Evolutionary conservation across 2,113 vertebrate genomes (phyloP).

Genomic region (Donacobius atricapilla): DNA sequence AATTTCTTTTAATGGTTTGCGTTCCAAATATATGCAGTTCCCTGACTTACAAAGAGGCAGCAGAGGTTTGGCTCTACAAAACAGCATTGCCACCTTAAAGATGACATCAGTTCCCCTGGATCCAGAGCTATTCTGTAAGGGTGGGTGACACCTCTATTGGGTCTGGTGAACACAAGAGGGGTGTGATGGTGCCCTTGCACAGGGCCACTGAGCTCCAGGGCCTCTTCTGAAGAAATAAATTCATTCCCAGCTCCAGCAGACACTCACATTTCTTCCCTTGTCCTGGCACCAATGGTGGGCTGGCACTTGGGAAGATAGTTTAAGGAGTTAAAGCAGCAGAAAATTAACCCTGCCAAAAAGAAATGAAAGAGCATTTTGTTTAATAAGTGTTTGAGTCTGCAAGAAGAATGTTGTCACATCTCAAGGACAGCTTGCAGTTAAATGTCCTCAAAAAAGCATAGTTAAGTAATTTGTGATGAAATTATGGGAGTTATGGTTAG

Average conservation of each 20-base stretch:
- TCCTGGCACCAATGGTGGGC: background rate
- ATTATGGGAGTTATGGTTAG: background rate
- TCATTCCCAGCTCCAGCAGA: background rate
- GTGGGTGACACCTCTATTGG: rapidly evolving
- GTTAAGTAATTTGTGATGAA: background rate
- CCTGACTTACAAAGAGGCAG: background rate
- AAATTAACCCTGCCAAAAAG: background rate
- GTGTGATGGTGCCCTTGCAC: background rate
- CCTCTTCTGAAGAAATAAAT: background rate
- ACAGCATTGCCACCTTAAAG: background rate
- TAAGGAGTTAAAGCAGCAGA: background rate
- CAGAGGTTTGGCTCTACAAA: background rate
- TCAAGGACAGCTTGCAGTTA: background rate
- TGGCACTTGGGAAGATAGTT: background rate
- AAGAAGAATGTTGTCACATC: background rate
- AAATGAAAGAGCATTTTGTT: background rate
- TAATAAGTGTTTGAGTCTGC: background rate
- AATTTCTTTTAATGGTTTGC: background rate
- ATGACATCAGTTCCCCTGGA: background rate
- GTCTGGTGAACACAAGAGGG: background rate
- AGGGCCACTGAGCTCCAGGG: background rate
- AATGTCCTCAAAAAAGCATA: background rate
- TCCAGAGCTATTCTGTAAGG: background rate
- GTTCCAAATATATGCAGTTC: background rate
- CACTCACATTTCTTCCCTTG: background rate